Percentiles rank a stretch among this genome's conserved stretches.
phyloP scores from a whole-genome alignment of 2,888 invertebrate species.

The Lycophotia porphyrea region DNA sequence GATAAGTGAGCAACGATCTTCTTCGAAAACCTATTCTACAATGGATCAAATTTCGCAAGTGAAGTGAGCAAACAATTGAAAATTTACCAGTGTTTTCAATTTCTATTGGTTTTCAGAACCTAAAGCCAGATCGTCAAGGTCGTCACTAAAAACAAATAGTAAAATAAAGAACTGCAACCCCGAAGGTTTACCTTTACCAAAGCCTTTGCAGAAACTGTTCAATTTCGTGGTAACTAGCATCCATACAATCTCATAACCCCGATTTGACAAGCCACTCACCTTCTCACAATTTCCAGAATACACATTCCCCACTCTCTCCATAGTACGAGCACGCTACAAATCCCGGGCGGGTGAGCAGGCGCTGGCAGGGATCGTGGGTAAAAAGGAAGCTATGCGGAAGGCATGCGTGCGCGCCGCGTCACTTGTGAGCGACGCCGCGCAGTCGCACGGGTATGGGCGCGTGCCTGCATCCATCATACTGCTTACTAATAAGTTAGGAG shows the following conservation, averaged over 20 bases:
- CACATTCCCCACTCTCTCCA: background rate
- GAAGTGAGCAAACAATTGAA: background rate
- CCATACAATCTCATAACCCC: background rate
- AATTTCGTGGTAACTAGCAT: background rate
- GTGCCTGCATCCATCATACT: slow-evolving; percentile 53
- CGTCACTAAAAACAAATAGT: background rate
- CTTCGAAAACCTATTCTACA: background rate
- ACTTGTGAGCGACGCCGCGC: slow-evolving; percentile 47
- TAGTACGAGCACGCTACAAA: slow-evolving; percentile 35
- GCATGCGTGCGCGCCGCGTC: slow-evolving; percentile 41
- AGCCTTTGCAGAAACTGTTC: background rate
- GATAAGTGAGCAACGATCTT: background rate
- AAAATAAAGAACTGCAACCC: background rate
- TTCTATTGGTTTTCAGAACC: background rate
- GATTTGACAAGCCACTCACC: background rate
- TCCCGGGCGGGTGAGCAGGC: slow-evolving; percentile 50
- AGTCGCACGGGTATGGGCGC: slow-evolving; percentile 29
- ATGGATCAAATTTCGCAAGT: background rate
- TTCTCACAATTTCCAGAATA: slow-evolving; percentile 44
- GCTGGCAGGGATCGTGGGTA: slow-evolving; percentile 54
- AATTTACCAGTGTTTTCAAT: background rate
- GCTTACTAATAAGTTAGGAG: slow-evolving; percentile 18
- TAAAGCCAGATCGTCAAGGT: background rate
- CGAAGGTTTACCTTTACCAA: background rate
- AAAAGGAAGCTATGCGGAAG: slow-evolving; percentile 61